Conservation (phyloP, 2,113 vertebrate species). For the Erythrolamprus reginae region DNA sequence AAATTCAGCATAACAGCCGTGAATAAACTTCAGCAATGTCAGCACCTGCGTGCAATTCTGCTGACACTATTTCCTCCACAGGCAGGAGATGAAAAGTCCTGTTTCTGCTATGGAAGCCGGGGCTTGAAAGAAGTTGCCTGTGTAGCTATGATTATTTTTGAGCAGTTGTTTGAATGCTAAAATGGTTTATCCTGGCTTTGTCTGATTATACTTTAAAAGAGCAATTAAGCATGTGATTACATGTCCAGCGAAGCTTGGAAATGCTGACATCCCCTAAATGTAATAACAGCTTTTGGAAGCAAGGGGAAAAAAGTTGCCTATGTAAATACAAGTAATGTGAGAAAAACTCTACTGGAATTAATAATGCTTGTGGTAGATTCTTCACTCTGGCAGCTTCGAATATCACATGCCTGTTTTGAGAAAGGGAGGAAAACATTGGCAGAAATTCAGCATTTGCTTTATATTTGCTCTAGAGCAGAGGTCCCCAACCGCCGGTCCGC, state of each 20-base stretch:
- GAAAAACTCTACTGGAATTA: neutral
- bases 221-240: neutral
- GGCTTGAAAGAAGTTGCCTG: neutral
- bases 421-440: neutral
- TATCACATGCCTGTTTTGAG: neutral
- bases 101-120: neutral
- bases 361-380: neutral
- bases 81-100: neutral
- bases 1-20: neutral
- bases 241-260: neutral
- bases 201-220: neutral
- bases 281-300: neutral
- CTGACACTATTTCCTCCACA: neutral
- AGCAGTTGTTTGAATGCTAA: neutral
- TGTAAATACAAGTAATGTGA: neutral
- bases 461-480: neutral
- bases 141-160: neutral
- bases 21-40: neutral
- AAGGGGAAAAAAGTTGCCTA: neutral
- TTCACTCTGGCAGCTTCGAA: neutral
- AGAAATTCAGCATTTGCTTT: neutral
- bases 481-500: too few species aligned
- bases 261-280: neutral
- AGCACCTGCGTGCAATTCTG: neutral
- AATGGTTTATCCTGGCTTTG: neutral